Evolutionary conservation across 1,140 invertebrate species (phyloP), one percentile per base, ranked within the genome.

Genomic region (Drosophila athabasca): DNA sequence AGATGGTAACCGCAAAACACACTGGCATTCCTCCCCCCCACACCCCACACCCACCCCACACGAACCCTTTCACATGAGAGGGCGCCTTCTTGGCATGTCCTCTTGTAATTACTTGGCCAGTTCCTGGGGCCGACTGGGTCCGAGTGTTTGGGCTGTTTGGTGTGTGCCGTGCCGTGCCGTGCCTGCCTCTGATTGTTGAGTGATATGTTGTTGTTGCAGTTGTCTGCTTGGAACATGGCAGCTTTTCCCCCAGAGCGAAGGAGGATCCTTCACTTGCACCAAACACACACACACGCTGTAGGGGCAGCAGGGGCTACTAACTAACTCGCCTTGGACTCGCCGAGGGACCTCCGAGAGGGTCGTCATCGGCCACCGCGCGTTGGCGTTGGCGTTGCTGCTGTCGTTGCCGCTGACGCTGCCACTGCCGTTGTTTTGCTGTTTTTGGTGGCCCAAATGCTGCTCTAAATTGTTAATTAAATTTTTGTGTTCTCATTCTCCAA

Each of bases 391-490:
- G 41, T 58, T 26, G 17, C 24, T 46, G 24, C 13, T 70, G 53
- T 7, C 4, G 24, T 66, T 55, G 0, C 17, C 17, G 17, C 31
- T 45, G 39, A 19, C 31, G 41, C 48, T 26, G 17, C n/a, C 46
- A 19, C 13, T 70, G 53, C 11, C 4, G 24, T 66, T 55, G 0
- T 31, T 43, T 64, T 39, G 60, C 45, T 68, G 49, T 19, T 58
- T 50, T 58, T 74, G 45, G 41, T 83, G 50, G 53, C 64, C 58
- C 46, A 64, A 85, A 85, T 85, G 67, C 67, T 76, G 57, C 64
- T 76, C 55, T 76, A 84, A 84, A 84, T 84, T 84, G 67, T 85
- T 84, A 84, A 84, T 84, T 84, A 85, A 68, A 79, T 85, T 85
- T 76, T 76, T 77, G 53, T 79, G 51, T 60, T 62, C 72, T 79